These are phyloP conservation scores for Smutsia gigantea DNA, from an alignment of 2,797 vertebrate species.

Conservation along the genomic window DNA sequence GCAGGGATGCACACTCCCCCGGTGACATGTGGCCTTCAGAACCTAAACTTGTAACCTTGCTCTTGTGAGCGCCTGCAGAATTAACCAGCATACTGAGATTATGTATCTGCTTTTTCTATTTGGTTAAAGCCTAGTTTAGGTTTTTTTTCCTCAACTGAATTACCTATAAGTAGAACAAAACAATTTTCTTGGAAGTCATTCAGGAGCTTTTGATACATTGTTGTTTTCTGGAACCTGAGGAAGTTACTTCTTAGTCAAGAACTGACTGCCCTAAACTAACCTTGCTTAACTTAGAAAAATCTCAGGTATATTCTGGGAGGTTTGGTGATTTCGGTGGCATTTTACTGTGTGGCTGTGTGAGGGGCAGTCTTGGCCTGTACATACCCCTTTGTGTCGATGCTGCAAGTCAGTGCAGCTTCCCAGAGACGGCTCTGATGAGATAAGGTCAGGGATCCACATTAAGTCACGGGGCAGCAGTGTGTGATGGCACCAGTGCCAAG, in stretches of 20 bases:
- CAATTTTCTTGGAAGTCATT: constrained; percentile 4
- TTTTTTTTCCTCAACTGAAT: not conserved
- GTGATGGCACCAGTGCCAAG: fast-evolving
- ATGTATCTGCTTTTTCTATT: not conserved
- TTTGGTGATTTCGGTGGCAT: not conserved
- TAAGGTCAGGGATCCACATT: not conserved
- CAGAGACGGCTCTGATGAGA: not conserved
- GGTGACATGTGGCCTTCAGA: too few species aligned
- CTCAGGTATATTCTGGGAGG: too few species aligned
- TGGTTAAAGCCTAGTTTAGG: not conserved
- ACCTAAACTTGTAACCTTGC: not conserved
- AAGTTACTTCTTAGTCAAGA: not conserved
- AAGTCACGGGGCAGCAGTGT: not conserved
- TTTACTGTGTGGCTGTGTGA: not conserved
- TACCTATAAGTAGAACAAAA: not conserved
- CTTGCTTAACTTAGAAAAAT: not conserved
- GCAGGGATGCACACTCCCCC: fast-evolving
- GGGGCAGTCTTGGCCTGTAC: not conserved
- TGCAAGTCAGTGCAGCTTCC: not conserved
- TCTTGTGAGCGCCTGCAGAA: not conserved
- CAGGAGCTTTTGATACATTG: not conserved
- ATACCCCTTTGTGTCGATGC: not conserved
- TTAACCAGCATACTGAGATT: not conserved
- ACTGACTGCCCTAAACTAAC: not conserved
- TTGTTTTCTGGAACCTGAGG: not conserved